These are phyloP conservation scores for Agrilus mali DNA, from an alignment of 2,888 invertebrate genomes.

Conservation along the genomic window DNA sequence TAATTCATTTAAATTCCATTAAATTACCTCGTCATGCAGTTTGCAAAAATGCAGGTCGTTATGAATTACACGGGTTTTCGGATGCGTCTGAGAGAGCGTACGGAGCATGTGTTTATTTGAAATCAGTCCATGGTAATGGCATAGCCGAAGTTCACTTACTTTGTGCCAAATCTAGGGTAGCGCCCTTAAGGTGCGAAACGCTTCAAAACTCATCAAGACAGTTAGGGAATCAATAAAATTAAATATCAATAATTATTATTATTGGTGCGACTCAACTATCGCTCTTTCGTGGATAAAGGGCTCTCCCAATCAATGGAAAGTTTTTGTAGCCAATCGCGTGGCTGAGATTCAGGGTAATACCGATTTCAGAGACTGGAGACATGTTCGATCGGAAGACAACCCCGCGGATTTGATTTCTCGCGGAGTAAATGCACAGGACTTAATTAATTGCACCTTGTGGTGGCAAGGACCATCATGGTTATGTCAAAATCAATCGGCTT, in stretches of 20 bases:
- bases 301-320: slow-evolving; percentile 7
- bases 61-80: slow-evolving; percentile 13
- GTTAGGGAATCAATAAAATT: slow-evolving; percentile 6
- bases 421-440: slow-evolving; percentile 10
- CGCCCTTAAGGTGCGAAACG: slow-evolving; percentile 10
- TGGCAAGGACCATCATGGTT: slow-evolving; percentile 5
- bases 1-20: slow-evolving; percentile 7
- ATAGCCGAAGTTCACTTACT: slow-evolving; percentile 1
- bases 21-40: slow-evolving; percentile 8
- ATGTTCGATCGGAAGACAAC: slow-evolving; percentile 17
- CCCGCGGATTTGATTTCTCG: slow-evolving; percentile 21
- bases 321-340: slow-evolving; percentile 18
- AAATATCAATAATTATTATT: slow-evolving; percentile 1
- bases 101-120: slow-evolving; percentile 7
- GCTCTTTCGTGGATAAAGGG: slow-evolving; percentile 5
- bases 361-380: slow-evolving; percentile 14
- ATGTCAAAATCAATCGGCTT: too few relatives aligned
- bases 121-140: neutral
- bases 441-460: slow-evolving; percentile 6
- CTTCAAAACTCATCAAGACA: slow-evolving; percentile 13
- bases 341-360: slow-evolving; percentile 16
- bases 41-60: neutral
- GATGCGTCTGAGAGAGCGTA: slow-evolving; percentile 11
- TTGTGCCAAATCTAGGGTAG: slow-evolving; percentile 9
- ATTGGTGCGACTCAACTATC: slow-evolving; percentile 11